A percentile compares a stretch with the other conserved stretches of the same genome.
Evolutionary conservation across 2,888 invertebrate genomes (phyloP).

Genomic region (Criorhina ranunculi): DNA sequence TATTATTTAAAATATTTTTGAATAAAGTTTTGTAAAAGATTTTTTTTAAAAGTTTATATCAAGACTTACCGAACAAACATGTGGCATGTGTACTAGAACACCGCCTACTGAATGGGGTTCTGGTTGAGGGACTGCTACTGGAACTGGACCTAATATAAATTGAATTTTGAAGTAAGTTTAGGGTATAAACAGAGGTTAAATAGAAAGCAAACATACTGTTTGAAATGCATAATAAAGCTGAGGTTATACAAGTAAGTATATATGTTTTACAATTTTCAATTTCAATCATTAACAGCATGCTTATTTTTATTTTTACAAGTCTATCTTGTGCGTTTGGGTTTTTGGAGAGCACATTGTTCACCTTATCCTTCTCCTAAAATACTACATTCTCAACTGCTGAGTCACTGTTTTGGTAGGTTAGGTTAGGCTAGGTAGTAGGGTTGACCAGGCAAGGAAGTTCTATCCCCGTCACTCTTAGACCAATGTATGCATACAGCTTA

Average conservation of each 20-base stretch:
- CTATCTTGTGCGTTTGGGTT: no score
- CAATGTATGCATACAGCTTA: no score
- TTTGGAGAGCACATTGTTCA: no score
- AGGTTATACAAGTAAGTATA: neutral
- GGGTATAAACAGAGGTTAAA: neutral
- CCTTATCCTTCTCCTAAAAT: no score
- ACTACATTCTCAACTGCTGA: no score
- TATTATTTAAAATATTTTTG: slow-evolving; percentile 43
- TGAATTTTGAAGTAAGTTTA: neutral
- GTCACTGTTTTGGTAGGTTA: no score
- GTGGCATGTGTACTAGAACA: slow-evolving; percentile 96
- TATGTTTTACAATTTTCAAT: neutral
- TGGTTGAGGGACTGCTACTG: slow-evolving; percentile 86
- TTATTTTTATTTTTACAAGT: no score
- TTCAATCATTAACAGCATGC: slow-evolving; percentile 45
- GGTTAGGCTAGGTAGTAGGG: no score
- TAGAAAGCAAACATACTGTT: slow-evolving; percentile 19
- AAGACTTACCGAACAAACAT: slow-evolving; percentile 89
- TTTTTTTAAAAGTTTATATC: slow-evolving; percentile 5
- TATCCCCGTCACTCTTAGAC: no score
- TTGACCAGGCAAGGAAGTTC: no score
- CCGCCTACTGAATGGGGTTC: slow-evolving; percentile 93
- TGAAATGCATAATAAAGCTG: slow-evolving; percentile 44
- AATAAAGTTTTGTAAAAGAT: slow-evolving; percentile 27
- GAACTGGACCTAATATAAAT: slow-evolving; percentile 85